Percentiles rank a stretch among this genome's conserved stretches.
phyloP scores from a whole-genome alignment of 2,113 vertebrate genomes.

The Vulpes ferrilata region DNA sequence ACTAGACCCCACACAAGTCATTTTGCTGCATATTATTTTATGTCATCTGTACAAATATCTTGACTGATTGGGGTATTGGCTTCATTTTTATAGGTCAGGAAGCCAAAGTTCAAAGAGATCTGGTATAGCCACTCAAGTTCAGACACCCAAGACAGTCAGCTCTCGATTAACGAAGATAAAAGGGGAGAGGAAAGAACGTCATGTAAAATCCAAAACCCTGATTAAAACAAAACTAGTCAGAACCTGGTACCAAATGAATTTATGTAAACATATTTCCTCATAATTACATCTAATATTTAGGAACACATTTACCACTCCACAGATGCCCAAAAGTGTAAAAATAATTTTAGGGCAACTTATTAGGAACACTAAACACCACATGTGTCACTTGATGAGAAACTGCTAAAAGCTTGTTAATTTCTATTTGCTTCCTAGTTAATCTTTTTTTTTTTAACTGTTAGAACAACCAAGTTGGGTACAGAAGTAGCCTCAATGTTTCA shows the following conservation, averaged over 20 bases:
- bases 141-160: not conserved
- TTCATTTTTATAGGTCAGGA: conserved; percentile 3
- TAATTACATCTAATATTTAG: conserved; percentile 79
- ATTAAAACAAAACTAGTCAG: conserved; percentile 61
- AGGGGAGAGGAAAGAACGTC: not conserved
- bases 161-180: not conserved
- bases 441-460: not conserved
- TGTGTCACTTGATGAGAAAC: conserved; percentile 60
- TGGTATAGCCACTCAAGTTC: not conserved
- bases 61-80: not conserved
- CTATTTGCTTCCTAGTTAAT: conserved; percentile 26
- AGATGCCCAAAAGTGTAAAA: conserved; percentile 77
- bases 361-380: conserved; percentile 66
- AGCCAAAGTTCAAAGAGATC: conserved; percentile 23
- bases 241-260: conserved; percentile 60
- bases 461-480: not conserved
- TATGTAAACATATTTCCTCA: conserved; percentile 63
- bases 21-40: not conserved
- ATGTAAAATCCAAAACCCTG: not conserved
- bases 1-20: not conserved
- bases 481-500: not conserved
- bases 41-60: not conserved
- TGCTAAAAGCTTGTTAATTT: conserved; percentile 64
- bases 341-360: conserved; percentile 70
- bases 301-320: conserved; percentile 72